Conservation (phyloP, 2,113 vertebrate species). For the Heterocephalus glaber region DNA sequence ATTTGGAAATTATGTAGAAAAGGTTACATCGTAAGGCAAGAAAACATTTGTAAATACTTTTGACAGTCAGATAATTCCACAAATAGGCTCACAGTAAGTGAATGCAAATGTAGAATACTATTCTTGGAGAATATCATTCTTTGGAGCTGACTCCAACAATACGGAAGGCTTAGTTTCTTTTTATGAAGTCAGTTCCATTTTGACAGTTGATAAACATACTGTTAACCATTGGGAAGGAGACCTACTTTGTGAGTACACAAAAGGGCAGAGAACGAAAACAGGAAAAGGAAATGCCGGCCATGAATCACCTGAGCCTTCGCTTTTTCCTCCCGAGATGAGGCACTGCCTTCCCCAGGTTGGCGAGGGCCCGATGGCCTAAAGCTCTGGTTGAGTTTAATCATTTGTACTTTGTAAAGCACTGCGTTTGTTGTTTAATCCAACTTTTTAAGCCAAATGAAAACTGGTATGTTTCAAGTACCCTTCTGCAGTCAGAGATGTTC, state of each 20-base stretch:
- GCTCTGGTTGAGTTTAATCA: not conserved
- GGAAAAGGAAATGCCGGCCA: not conserved
- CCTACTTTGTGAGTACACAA: not conserved
- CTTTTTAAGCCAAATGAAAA: slow-evolving; percentile 67
- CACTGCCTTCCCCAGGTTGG: not conserved
- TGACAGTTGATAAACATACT: slow-evolving; percentile 3
- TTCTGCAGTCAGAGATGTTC: slow-evolving; percentile 24
- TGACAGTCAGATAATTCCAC: slow-evolving; percentile 30
- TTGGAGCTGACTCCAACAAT: not conserved
- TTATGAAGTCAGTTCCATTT: slow-evolving; percentile 38
- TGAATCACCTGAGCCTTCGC: not conserved
- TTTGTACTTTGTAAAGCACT: slow-evolving; percentile 42
- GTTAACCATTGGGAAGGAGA: slow-evolving; percentile 18
- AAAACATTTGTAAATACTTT: slow-evolving; percentile 54
- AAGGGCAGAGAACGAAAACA: slow-evolving; percentile 25
- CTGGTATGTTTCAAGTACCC: not conserved
- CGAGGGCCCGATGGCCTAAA: not conserved
- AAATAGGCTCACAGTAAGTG: slow-evolving; percentile 15
- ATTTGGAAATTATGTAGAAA: slow-evolving; percentile 41
- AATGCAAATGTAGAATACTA: not conserved
- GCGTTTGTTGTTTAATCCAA: slow-evolving; percentile 37
- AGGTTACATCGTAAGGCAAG: slow-evolving; percentile 50
- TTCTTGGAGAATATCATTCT: not conserved
- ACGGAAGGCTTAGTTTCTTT: slow-evolving; percentile 15
- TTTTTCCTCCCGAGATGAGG: not conserved